phyloP scores from a whole-genome alignment of 1,140 invertebrate genomes.

The Listronotus bonariensis region DNA sequence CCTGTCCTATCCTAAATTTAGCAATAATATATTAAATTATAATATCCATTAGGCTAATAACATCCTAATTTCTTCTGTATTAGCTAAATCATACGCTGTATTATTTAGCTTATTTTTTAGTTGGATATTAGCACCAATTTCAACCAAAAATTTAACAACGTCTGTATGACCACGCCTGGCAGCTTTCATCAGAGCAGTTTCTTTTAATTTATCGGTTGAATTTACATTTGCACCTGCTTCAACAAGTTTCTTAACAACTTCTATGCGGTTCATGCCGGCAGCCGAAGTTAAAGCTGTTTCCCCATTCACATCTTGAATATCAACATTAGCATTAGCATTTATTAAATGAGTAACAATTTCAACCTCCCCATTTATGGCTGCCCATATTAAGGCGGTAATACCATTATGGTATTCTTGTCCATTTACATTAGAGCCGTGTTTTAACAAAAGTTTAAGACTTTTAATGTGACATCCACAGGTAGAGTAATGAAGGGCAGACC shows the following conservation, averaged over 20 bases:
- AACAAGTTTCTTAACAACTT: slow-evolving; percentile 19
- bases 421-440: background rate
- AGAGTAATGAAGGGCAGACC: background rate
- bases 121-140: background rate
- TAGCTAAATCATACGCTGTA: background rate
- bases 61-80: background rate
- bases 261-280: slow-evolving; percentile 5
- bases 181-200: slow-evolving; percentile 13
- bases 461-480: background rate
- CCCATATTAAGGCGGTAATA: background rate
- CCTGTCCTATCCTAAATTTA: too few relatives aligned
- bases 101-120: background rate
- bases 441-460: background rate
- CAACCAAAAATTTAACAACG: background rate
- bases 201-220: slow-evolving; percentile 58
- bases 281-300: slow-evolving; percentile 26
- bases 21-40: too few relatives aligned
- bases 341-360: slow-evolving; percentile 6
- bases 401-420: background rate
- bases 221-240: slow-evolving; percentile 34
- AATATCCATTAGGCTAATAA: background rate
- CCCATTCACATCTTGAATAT: slow-evolving; percentile 15
- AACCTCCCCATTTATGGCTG: background rate
- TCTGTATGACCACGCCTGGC: background rate
- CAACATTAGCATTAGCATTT: background rate